Evolutionary conservation across 2,113 vertebrate species (phyloP).

Genomic region (human): DNA sequence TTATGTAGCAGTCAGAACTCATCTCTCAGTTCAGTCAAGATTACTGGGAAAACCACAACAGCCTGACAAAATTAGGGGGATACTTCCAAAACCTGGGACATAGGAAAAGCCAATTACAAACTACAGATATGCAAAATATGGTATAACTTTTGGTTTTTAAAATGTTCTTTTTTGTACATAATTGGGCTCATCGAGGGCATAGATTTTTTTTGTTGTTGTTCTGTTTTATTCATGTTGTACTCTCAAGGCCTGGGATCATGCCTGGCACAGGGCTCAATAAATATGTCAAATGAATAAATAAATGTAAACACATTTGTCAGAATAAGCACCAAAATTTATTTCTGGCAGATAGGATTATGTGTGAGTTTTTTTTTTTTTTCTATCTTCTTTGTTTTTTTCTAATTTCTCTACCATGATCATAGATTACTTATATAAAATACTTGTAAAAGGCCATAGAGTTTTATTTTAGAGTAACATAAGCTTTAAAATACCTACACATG

Average conservation of each 20-base stretch:
- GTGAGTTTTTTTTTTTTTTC: background rate
- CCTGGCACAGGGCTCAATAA: background rate
- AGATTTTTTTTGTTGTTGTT: background rate
- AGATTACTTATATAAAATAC: background rate
- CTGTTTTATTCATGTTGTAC: background rate
- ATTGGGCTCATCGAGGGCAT: background rate
- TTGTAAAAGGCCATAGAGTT: constrained; percentile 6
- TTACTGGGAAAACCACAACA: background rate
- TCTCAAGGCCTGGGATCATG: background rate
- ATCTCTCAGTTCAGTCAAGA: background rate
- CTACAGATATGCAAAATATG: background rate
- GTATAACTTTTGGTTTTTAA: background rate
- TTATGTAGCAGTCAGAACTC: background rate
- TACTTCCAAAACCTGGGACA: background rate
- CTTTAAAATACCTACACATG: background rate
- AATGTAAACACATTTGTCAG: background rate
- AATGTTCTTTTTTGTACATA: background rate
- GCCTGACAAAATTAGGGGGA: background rate
- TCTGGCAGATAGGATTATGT: background rate
- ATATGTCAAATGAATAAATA: background rate
- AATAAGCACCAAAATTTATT: background rate
- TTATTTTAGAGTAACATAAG: constrained; percentile 24
- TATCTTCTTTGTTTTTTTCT: background rate
- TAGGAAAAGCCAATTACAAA: background rate
- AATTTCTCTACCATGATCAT: background rate